These are phyloP conservation scores for Tichodroma muraria DNA, from an alignment of 2,113 vertebrate genomes.

Conservation along the genomic window DNA sequence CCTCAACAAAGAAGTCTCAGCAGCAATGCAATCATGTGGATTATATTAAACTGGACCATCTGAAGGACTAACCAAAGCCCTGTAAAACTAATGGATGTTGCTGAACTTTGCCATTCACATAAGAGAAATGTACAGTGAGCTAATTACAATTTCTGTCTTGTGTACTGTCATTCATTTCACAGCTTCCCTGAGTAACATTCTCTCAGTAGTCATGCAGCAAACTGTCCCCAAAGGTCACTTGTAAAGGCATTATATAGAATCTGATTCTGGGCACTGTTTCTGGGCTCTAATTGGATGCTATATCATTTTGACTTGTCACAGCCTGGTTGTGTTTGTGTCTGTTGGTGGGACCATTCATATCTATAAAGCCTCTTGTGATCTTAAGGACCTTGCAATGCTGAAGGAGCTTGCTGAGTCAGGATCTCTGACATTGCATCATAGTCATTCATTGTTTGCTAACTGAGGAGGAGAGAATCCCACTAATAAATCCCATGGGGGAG, in stretches of 20 bases:
- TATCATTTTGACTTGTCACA: neutral
- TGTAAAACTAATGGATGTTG: neutral
- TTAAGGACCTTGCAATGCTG: neutral
- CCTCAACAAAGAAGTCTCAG: neutral
- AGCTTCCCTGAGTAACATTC: neutral
- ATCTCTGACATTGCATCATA: neutral
- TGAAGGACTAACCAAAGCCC: neutral
- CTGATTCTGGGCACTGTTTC: neutral
- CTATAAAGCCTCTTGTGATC: neutral
- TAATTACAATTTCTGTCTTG: neutral
- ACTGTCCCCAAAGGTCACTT: neutral
- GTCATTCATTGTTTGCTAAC: neutral
- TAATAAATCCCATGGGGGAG: neutral
- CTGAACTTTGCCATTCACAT: neutral
- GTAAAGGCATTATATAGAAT: neutral
- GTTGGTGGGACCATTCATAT: neutral
- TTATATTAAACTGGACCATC: neutral
- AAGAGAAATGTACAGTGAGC: neutral
- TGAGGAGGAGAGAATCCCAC: neutral
- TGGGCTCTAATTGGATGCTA: neutral
- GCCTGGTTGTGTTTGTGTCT: neutral
- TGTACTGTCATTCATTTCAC: neutral
- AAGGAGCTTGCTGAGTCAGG: conserved; percentile 9
- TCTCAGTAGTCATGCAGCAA: neutral
- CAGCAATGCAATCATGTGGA: neutral